Evolutionary conservation across 2,797 vertebrate genomes (phyloP).

Genomic region (Gallinago nigripennis): DNA sequence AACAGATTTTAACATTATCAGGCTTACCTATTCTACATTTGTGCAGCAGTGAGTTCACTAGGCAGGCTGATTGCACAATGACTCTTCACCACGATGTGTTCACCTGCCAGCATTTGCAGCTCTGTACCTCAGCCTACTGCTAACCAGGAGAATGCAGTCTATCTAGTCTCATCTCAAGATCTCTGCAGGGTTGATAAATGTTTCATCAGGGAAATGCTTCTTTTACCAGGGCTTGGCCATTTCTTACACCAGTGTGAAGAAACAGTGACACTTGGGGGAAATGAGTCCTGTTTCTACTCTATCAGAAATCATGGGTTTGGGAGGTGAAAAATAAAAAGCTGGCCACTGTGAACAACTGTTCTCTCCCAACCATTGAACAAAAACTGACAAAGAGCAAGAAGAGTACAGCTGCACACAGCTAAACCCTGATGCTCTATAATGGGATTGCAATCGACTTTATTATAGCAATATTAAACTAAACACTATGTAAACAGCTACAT

Average conservation of each 20-base stretch:
- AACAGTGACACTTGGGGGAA: accelerated
- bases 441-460: background rate
- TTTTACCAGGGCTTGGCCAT: background rate
- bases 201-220: background rate
- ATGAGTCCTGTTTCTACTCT: background rate
- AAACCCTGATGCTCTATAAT: background rate
- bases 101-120: background rate
- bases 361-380: background rate
- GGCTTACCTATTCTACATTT: background rate
- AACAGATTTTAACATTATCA: background rate
- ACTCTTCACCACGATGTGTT: background rate
- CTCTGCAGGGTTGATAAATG: background rate
- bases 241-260: background rate
- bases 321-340: background rate
- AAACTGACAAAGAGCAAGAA: background rate
- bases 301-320: background rate
- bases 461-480: background rate
- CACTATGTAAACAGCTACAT: background rate
- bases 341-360: background rate
- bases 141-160: background rate
- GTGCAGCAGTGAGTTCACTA: background rate
- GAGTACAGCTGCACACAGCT: background rate
- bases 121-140: background rate
- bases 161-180: background rate
- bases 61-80: background rate